These are phyloP conservation scores for Megalopta genalis DNA, from an alignment of 1,140 invertebrate genomes.

Conservation along the genomic window DNA sequence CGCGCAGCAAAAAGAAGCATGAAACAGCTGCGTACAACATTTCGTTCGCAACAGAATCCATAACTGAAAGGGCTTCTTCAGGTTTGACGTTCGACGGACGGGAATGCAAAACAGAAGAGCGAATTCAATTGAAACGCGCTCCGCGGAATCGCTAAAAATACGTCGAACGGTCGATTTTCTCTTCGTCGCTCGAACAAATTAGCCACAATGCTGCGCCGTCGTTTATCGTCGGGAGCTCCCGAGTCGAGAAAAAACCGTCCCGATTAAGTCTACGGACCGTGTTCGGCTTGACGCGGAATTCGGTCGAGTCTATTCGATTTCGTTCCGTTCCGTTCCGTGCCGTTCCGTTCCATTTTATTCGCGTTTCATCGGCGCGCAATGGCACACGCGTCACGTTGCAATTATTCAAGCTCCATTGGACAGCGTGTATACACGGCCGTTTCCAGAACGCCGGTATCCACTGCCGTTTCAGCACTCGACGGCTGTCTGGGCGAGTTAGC, in stretches of 20 bases:
- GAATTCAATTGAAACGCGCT: background rate
- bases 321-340: background rate
- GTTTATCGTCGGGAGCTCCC: background rate
- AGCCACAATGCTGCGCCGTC: background rate
- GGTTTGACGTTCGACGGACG: no score
- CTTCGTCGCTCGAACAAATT: background rate
- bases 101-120: background rate
- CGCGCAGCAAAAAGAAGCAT: background rate
- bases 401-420: slow-evolving; percentile 26
- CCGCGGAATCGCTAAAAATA: background rate
- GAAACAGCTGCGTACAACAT: no score
- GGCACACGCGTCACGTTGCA: background rate
- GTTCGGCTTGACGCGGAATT: no score
- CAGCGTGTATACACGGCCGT: background rate
- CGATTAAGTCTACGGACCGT: background rate
- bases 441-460: background rate
- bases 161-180: background rate
- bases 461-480: background rate
- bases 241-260: background rate
- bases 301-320: background rate
- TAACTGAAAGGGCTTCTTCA: no score
- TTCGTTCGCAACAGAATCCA: no score
- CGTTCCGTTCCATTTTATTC: slow-evolving; percentile 1
- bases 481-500: slow-evolving; percentile 19
- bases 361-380: slow-evolving; percentile 11